Evolutionary conservation across 2,797 vertebrate species (phyloP).

Genomic region (Danionella dracula): DNA sequence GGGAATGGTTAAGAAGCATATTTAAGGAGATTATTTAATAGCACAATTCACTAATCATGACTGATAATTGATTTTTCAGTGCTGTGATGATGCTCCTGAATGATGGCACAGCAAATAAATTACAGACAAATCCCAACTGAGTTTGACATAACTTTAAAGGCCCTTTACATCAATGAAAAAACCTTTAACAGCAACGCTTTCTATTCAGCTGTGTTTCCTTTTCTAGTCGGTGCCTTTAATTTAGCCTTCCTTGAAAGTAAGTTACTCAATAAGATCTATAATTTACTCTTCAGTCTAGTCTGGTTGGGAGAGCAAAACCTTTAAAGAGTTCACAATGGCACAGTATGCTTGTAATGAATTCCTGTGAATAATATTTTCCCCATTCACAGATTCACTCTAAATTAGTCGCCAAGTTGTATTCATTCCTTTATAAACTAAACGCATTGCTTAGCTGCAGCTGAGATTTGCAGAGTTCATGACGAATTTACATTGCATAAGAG

Average conservation of each 20-base stretch:
- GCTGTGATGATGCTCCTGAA: no score
- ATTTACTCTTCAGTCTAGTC: constrained; percentile 21
- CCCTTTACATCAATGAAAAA: neutral
- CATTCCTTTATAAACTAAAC: constrained; percentile 10
- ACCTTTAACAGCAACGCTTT: neutral
- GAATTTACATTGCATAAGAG: no score
- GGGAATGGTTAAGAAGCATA: no score
- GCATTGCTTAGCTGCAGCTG: neutral
- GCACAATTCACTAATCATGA: no score
- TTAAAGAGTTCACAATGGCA: constrained; percentile 1
- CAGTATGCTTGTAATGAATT: neutral
- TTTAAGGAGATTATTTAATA: no score
- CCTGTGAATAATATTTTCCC: neutral
- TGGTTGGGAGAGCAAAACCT: constrained; percentile 16
- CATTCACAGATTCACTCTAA: constrained; percentile 14
- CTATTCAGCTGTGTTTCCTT: constrained; percentile 5
- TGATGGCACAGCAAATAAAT: no score
- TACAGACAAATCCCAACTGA: neutral
- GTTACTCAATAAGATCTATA: constrained; percentile 20
- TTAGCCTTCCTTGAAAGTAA: constrained; percentile 7
- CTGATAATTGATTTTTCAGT: no score
- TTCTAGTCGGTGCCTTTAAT: constrained; percentile 18
- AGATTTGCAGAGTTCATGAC: no score
- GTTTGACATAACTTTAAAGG: neutral
- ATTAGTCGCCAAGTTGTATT: constrained; percentile 16